Evolutionary conservation across 2,797 vertebrate genomes (phyloP).

Genomic region (Iguana delicatissima): DNA sequence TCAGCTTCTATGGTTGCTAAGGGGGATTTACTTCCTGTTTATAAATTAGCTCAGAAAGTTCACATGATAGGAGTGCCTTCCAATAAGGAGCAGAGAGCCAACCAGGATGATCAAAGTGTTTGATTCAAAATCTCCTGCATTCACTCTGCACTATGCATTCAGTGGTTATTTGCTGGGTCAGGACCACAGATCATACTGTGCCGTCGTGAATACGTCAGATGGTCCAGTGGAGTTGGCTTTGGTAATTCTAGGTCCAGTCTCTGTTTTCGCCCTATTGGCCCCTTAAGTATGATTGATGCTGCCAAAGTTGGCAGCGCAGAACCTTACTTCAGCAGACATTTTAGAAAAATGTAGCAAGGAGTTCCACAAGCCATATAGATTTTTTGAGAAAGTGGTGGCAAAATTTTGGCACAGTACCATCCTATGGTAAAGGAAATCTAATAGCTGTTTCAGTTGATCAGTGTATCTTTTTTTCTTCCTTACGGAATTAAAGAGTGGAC

Average conservation of each 20-base stretch:
- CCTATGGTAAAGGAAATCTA: neutral
- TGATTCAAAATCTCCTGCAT: neutral
- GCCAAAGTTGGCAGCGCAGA: neutral
- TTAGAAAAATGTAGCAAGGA: neutral
- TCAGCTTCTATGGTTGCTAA: conserved; percentile 35
- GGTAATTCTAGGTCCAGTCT: neutral
- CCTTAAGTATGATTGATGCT: neutral
- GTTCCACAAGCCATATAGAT: neutral
- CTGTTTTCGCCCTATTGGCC: neutral
- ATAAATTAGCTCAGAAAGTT: conserved; percentile 23
- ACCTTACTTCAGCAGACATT: neutral
- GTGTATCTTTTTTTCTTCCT: neutral
- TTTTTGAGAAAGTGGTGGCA: neutral
- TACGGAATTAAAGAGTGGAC: too few species aligned
- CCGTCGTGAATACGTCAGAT: neutral
- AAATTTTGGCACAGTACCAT: neutral
- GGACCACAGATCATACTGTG: neutral
- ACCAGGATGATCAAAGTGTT: neutral
- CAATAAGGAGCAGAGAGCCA: conserved; percentile 8
- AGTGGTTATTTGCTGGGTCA: neutral
- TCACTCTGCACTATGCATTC: neutral
- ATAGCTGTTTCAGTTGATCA: neutral
- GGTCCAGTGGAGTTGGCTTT: neutral
- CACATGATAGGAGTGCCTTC: conserved; percentile 17
- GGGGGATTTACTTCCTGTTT: neutral